These are phyloP conservation scores for Urosaurus nigricauda DNA, from an alignment of 2,797 vertebrate genomes.

Conservation along the genomic window DNA sequence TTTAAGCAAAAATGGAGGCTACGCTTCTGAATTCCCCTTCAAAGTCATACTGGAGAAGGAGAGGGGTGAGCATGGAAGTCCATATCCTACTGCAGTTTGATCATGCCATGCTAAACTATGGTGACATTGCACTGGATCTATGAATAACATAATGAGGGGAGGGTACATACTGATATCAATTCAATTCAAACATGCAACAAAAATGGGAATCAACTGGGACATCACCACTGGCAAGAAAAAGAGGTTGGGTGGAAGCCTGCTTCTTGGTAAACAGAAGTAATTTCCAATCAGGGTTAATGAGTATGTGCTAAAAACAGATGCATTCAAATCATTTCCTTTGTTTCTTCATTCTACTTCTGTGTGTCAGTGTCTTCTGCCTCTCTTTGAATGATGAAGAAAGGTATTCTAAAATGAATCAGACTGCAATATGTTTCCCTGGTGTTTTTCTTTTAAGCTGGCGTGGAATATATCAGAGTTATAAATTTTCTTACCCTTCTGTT, in stretches of 20 bases:
- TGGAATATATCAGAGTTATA: slow-evolving; percentile 52
- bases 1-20: neutral
- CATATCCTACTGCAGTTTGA: neutral
- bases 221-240: neutral
- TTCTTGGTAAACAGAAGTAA: slow-evolving; percentile 30
- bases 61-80: neutral
- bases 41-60: neutral
- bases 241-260: neutral
- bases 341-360: neutral
- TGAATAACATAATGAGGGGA: neutral
- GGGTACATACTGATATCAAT: neutral
- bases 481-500: slow-evolving; percentile 88
- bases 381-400: slow-evolving; percentile 44
- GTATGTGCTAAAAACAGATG: neutral
- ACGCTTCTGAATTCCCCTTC: neutral
- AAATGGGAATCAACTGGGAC: slow-evolving; percentile 40
- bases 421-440: slow-evolving; percentile 44
- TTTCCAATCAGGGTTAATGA: slow-evolving; percentile 52
- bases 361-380: slow-evolving; percentile 23
- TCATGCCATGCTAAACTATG: neutral
- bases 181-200: slow-evolving; percentile 24
- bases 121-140: neutral
- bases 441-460: slow-evolving; percentile 54
- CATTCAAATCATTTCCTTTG: slow-evolving; percentile 35
- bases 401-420: slow-evolving; percentile 44